Conservation (phyloP, 2,797 vertebrate genomes). For the Micrastur ruficollis region DNA sequence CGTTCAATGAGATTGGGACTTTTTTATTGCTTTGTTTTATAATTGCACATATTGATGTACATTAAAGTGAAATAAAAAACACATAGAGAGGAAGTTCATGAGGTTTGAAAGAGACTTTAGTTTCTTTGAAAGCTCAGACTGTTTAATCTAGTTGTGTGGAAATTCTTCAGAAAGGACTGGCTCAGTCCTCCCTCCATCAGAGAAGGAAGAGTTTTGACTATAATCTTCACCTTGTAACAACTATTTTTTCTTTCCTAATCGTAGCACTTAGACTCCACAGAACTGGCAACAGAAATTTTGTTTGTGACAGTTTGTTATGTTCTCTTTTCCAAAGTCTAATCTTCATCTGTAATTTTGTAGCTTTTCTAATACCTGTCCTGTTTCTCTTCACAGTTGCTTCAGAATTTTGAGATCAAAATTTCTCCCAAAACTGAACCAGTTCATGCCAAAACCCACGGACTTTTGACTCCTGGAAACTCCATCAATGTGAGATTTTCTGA, state of each 20-base stretch:
- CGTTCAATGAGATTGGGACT: not conserved
- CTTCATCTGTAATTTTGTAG: not conserved
- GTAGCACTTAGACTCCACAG: not conserved
- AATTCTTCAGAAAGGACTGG: not conserved
- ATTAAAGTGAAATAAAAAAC: not conserved
- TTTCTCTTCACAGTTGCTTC: constrained; percentile 82
- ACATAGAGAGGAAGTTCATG: not conserved
- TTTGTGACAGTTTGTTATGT: not conserved
- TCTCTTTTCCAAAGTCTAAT: not conserved
- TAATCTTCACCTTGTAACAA: not conserved
- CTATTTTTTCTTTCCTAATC: not conserved
- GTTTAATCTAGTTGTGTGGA: not conserved
- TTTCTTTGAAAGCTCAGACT: not conserved
- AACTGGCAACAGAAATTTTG: not conserved
- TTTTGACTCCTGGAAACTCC: constrained; percentile 81
- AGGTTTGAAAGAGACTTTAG: not conserved
- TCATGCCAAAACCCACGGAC: constrained; percentile 86
- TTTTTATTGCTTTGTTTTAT: not conserved
- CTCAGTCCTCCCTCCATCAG: not conserved
- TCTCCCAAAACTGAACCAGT: constrained; percentile 78
- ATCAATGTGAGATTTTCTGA: constrained; percentile 85
- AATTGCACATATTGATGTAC: not conserved
- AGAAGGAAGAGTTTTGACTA: not conserved
- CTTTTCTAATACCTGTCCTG: not conserved
- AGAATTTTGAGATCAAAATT: constrained; percentile 82